Conservation (phyloP, 2,888 invertebrate genomes). For the Acanthosepion pharaonis region DNA sequence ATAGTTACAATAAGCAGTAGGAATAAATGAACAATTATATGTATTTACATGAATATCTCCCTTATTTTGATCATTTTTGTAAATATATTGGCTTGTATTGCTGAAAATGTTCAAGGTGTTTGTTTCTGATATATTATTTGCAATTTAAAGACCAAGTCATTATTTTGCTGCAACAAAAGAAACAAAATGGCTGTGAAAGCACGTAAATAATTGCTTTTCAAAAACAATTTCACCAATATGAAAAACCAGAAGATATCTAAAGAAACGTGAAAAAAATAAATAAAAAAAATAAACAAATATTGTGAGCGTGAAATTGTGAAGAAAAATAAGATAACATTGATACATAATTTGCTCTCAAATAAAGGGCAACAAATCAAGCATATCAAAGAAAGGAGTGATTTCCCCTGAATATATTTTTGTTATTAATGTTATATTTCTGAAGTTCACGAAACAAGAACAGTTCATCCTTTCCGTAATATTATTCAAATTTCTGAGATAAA, state of each 20-base stretch:
- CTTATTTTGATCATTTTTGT: too few species aligned
- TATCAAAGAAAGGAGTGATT: neutral
- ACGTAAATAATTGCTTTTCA: neutral
- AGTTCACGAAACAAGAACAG: too few species aligned
- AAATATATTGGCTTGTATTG: too few species aligned
- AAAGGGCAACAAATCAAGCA: slow-evolving; percentile 11
- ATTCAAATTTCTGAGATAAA: too few species aligned
- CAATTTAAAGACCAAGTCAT: neutral
- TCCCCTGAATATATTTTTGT: neutral
- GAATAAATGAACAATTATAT: too few species aligned
- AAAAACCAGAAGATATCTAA: neutral
- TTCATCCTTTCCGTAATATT: too few species aligned
- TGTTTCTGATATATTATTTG: neutral
- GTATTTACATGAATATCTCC: too few species aligned
- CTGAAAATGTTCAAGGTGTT: too few species aligned
- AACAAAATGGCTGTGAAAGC: neutral
- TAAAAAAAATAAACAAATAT: neutral
- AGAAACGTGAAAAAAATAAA: too few species aligned
- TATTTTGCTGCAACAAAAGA: neutral
- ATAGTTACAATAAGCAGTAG: too few species aligned
- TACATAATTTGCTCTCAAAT: slow-evolving; percentile 22
- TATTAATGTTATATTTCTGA: too few species aligned
- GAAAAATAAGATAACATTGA: neutral
- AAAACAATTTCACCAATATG: neutral
- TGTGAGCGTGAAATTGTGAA: neutral